Conservation (phyloP, 92 coral and sea anemone genomes). For the Metridium senile region DNA sequence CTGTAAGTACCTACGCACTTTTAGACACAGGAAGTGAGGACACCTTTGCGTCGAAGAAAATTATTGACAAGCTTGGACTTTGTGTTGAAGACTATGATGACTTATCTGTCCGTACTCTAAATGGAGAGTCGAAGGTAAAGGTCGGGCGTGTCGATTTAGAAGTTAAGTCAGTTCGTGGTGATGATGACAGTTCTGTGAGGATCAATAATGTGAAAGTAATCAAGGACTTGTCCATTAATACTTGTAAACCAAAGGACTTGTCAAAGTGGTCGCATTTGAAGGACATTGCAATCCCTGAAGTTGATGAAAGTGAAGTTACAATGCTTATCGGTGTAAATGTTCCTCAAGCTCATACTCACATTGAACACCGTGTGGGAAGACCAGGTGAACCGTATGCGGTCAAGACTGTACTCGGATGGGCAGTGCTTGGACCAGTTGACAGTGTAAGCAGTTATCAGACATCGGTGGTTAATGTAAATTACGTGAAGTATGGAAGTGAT, state of each 20-base stretch:
- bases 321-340: constrained; percentile 62
- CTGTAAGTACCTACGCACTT: constrained; percentile 42
- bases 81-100: constrained; percentile 22
- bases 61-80: constrained; percentile 35
- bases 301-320: constrained; percentile 45
- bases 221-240: constrained; percentile 33
- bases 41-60: constrained; percentile 34
- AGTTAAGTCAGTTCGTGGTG: constrained; percentile 37
- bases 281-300: constrained; percentile 43
- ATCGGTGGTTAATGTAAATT: constrained; percentile 45
- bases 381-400: constrained; percentile 66
- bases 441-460: constrained; percentile 23
- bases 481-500: constrained; percentile 49
- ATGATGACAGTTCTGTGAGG: constrained; percentile 23
- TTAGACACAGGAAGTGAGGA: constrained; percentile 66
- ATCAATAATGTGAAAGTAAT: constrained; percentile 41
- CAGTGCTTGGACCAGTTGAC: constrained; percentile 68
- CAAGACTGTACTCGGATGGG: constrained; percentile 60
- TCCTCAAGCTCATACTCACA: constrained; percentile 60
- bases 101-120: constrained; percentile 35
- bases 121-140: constrained; percentile 49
- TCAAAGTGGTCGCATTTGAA: constrained; percentile 52
- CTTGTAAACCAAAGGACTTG: constrained; percentile 44
- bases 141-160: constrained; percentile 40
- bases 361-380: constrained; percentile 62